These are phyloP conservation scores for Forpus xanthops DNA, from an alignment of 2,797 vertebrate species.

Conservation along the genomic window DNA sequence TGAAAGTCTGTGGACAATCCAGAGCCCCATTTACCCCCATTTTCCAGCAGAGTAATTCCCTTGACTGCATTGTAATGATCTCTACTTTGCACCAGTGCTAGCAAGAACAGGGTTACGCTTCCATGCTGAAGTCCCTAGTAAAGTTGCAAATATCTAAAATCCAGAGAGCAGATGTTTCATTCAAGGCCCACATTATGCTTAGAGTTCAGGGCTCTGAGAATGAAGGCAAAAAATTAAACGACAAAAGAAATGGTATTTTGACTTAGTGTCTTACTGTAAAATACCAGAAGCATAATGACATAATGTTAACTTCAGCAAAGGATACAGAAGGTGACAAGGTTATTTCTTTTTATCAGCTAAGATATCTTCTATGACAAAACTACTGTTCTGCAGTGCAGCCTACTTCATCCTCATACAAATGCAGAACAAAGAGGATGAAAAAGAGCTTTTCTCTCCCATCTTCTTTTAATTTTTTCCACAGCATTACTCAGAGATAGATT, in stretches of 20 bases:
- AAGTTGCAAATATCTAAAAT: slow-evolving; percentile 17
- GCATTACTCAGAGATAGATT: background rate
- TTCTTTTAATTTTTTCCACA: background rate
- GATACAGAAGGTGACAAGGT: slow-evolving; percentile 58
- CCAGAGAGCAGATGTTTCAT: slow-evolving; percentile 3
- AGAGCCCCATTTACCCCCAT: slow-evolving; percentile 25
- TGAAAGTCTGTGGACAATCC: slow-evolving; percentile 49
- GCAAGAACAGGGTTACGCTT: background rate
- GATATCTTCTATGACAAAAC: slow-evolving; percentile 37
- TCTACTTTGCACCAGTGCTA: background rate
- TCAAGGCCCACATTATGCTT: background rate
- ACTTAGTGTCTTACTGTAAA: background rate
- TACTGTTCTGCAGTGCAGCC: slow-evolving; percentile 18
- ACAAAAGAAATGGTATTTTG: slow-evolving; percentile 42
- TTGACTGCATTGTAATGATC: slow-evolving; percentile 15
- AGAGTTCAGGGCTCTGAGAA: slow-evolving; percentile 41
- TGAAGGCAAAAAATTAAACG: slow-evolving; percentile 25
- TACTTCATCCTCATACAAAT: slow-evolving; percentile 41
- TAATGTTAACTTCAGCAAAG: slow-evolving; percentile 37
- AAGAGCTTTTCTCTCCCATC: background rate
- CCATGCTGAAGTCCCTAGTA: background rate
- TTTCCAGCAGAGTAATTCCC: slow-evolving; percentile 22
- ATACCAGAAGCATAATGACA: slow-evolving; percentile 33
- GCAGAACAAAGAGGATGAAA: slow-evolving; percentile 15
- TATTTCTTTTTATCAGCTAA: slow-evolving; percentile 50